Percentiles rank a stretch among this genome's conserved stretches.
Conservation (phyloP, 2,888 invertebrate genomes). For the Philereme transversata region DNA sequence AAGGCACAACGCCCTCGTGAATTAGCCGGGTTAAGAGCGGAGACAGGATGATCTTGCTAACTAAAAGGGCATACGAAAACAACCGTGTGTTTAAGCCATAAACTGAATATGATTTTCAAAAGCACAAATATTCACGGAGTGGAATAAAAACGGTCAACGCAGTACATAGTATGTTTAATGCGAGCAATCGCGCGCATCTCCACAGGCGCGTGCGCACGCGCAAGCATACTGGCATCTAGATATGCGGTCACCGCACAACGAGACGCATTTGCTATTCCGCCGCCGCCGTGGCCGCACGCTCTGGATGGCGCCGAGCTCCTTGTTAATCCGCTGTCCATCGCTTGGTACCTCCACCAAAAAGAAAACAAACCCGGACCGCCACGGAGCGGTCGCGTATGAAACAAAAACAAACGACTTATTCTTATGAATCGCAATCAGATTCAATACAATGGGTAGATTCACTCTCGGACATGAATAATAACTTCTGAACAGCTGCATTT, state of each 20-base stretch:
- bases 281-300: slow-evolving; percentile 53
- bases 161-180: slow-evolving; percentile 56
- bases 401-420: slow-evolving; percentile 48
- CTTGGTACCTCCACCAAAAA: slow-evolving; percentile 63
- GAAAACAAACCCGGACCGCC: slow-evolving; percentile 52
- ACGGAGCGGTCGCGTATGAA: slow-evolving; percentile 34
- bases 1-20: slow-evolving; percentile 73
- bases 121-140: slow-evolving; percentile 46
- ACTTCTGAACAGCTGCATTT: slow-evolving; percentile 34
- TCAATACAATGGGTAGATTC: slow-evolving; percentile 50
- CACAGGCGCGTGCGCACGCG: slow-evolving; percentile 51
- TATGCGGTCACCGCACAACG: slow-evolving; percentile 58
- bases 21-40: slow-evolving; percentile 54
- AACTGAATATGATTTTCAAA: slow-evolving; percentile 54
- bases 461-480: slow-evolving; percentile 34
- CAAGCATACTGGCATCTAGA: slow-evolving; percentile 56
- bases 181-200: slow-evolving; percentile 61
- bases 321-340: slow-evolving; percentile 78
- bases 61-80: slow-evolving; percentile 44
- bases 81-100: slow-evolving; percentile 26
- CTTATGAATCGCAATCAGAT: slow-evolving; percentile 50
- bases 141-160: slow-evolving; percentile 49
- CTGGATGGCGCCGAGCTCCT: slow-evolving; percentile 70
- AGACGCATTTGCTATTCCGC: slow-evolving; percentile 70
- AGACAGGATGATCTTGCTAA: slow-evolving; percentile 50